phyloP scores from a whole-genome alignment of 2,888 invertebrate genomes.

The Laspeyria flexula region DNA sequence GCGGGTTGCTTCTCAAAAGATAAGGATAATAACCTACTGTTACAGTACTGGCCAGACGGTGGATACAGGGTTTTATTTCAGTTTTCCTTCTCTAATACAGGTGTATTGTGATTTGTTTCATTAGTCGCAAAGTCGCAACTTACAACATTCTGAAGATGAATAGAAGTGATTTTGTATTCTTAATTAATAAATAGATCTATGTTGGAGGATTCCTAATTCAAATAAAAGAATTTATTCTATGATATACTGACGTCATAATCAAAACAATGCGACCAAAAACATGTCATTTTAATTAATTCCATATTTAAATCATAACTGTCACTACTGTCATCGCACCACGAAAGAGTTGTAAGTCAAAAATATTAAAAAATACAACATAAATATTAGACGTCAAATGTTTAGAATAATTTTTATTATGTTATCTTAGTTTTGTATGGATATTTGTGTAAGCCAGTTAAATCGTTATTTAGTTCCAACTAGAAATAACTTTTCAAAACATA shows the following conservation, averaged over 20 bases:
- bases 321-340: constrained; percentile 10
- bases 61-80: too few species aligned
- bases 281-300: constrained; percentile 12
- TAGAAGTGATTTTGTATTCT: too few species aligned
- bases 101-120: too few species aligned
- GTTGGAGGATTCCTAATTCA: too few species aligned
- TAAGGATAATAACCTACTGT: too few species aligned
- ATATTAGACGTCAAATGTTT: constrained; percentile 54
- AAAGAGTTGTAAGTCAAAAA: constrained; percentile 41
- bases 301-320: constrained; percentile 26
- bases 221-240: too few species aligned
- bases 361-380: constrained; percentile 32
- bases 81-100: too few species aligned
- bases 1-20: too few species aligned
- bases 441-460: constrained; percentile 67
- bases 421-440: constrained; percentile 68
- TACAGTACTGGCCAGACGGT: too few species aligned
- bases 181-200: too few species aligned
- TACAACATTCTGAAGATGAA: too few species aligned
- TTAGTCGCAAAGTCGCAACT: too few species aligned
- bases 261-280: neutral
- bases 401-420: constrained; percentile 71
- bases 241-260: neutral
- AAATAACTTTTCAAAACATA: constrained; percentile 79
- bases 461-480: constrained; percentile 70